These are phyloP conservation scores for Xenotilapia longispinis DNA, from an alignment of 2,113 vertebrate genomes.

Conservation along the genomic window DNA sequence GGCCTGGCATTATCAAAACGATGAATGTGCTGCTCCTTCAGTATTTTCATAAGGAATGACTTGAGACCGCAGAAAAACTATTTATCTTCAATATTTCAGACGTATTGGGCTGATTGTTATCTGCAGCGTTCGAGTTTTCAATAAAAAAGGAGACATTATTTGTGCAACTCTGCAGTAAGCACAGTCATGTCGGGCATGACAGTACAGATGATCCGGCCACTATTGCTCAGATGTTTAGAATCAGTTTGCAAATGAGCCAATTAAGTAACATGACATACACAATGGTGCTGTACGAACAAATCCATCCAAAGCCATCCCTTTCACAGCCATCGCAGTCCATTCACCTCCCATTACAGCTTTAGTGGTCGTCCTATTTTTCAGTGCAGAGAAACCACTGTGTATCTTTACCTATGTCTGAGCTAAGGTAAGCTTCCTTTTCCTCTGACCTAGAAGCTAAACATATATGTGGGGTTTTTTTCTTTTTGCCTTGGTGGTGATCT, in stretches of 20 bases:
- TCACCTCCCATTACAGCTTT: constrained; percentile 38
- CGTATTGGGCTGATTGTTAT: background rate
- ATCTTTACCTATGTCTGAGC: constrained; percentile 14
- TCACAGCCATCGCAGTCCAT: background rate
- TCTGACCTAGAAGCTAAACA: background rate
- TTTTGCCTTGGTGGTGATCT: constrained; percentile 29
- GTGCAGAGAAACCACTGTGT: background rate
- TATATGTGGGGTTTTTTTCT: background rate
- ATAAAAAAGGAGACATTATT: background rate
- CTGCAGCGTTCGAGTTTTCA: background rate
- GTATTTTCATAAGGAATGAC: background rate
- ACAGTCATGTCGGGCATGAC: background rate
- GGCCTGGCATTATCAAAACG: background rate
- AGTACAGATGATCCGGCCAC: background rate
- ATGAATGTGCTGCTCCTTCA: background rate
- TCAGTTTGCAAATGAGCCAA: constrained; percentile 50
- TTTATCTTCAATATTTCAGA: background rate
- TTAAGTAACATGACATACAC: constrained; percentile 28
- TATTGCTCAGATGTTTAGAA: constrained; percentile 8
- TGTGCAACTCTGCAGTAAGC: background rate
- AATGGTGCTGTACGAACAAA: constrained; percentile 4
- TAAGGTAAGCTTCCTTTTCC: constrained; percentile 19
- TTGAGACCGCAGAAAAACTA: background rate
- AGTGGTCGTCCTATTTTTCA: background rate
- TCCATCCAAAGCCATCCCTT: constrained; percentile 2